Evolutionary conservation across 2,888 invertebrate species (phyloP), one percentile per base, ranked within the genome.

Genomic region (Cephalotes varians): DNA sequence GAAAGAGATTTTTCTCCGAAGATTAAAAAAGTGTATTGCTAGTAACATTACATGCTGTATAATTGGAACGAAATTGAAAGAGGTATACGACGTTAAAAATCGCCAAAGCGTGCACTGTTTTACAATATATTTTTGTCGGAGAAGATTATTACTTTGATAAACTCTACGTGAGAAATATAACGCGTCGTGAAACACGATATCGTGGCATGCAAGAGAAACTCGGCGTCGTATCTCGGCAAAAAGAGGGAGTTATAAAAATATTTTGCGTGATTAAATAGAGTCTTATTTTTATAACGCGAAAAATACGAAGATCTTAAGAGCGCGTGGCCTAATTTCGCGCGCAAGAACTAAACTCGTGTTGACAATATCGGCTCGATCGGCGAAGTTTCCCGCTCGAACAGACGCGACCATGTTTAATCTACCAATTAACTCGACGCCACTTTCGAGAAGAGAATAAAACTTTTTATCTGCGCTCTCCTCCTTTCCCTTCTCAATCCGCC

Each of bases 401-500:
- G 77, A 81, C 56, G 76, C 80, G 74, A 81, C 72, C 65, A 49
- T 72, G 79, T 79, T 85, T 85, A 73, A 85, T 83, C 81, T 74
- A 62, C 76, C 85, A 81, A 85, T 85, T 85, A 85, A 81, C 83
- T 82, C 62, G 76, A 34, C 28, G 79, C 64, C 73, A 37, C 74
- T 76, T 65, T 71, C 83, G 67, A 71, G 64, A 79, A 74, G 71
- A 67, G 76, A 81, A 84, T 84, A 82, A 84, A 86, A 85, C 80
- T 82, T 80, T 62, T 84, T 81, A 69, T 62, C 71, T 49, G 51
- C 58, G 31, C 49, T 31, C 76, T 58, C 44, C 44, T 47, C 18
- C 34, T 49, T 62, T 58, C 69, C 5, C 44, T 25, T 34, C n/a
- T 7, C 10, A 6, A n/a, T 44, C 54, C 18, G 10, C 34, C 28